These are phyloP conservation scores for Hippolais icterina DNA, from an alignment of 2,113 vertebrate species.

Conservation along the genomic window DNA sequence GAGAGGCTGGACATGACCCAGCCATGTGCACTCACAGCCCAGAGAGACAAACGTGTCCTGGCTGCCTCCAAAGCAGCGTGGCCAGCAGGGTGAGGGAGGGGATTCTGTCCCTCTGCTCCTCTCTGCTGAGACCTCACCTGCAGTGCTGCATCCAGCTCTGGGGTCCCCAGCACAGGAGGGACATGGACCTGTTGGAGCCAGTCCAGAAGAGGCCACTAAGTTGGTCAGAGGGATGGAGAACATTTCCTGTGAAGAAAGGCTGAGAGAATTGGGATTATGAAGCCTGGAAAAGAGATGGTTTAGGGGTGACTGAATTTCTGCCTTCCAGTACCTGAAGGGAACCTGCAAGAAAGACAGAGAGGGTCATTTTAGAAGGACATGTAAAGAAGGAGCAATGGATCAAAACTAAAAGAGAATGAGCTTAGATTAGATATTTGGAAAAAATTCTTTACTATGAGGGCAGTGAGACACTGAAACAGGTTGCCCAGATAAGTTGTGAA, in stretches of 20 bases:
- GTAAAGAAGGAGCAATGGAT: not conserved
- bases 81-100: not conserved
- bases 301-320: not conserved
- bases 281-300: not conserved
- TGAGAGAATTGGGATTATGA: not conserved
- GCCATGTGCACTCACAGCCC: not conserved
- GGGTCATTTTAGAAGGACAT: not conserved
- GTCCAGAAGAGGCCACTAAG: not conserved
- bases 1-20: not conserved
- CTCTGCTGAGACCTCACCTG: not conserved
- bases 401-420: not conserved
- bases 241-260: not conserved
- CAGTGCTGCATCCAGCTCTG: not conserved
- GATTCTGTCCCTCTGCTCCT: not conserved
- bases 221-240: not conserved
- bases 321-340: not conserved
- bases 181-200: fast-evolving
- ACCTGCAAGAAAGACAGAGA: not conserved
- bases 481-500: not conserved
- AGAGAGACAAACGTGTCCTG: not conserved
- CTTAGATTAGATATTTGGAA: not conserved
- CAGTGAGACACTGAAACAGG: not conserved
- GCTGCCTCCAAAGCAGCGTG: not conserved
- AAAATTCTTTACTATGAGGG: not conserved
- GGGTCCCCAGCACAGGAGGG: not conserved